Evolutionary conservation across 2,888 invertebrate species (phyloP).

Genomic region (Lasioglossum villosulum): DNA sequence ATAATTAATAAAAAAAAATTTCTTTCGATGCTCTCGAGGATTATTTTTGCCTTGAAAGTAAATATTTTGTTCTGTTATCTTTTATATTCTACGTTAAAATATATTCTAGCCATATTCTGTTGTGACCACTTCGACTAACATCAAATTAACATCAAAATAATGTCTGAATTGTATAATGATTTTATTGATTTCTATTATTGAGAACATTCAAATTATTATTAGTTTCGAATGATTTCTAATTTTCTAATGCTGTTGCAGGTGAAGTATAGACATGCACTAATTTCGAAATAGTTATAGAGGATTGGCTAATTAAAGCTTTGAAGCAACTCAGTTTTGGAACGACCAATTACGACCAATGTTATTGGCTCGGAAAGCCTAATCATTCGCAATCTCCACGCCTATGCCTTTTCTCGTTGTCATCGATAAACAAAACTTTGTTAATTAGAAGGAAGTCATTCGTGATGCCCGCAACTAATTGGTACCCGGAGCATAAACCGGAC

Average conservation of each 20-base stretch:
- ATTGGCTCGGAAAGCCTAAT: conserved; percentile 53
- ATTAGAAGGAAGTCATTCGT: conserved; percentile 80
- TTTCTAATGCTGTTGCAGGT: neutral
- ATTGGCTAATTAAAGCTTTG: conserved; percentile 73
- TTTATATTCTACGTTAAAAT: too few species aligned
- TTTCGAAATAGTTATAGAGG: conserved; percentile 45
- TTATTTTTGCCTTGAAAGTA: neutral
- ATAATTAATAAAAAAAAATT: too few species aligned
- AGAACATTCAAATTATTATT: neutral
- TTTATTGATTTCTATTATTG: neutral
- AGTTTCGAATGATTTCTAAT: neutral
- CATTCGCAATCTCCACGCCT: conserved; percentile 28
- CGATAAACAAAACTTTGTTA: conserved; percentile 81
- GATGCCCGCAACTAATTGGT: conserved; percentile 82
- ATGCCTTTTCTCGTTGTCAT: conserved; percentile 69
- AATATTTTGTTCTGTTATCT: neutral
- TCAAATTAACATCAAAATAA: neutral
- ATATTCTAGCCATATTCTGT: too few species aligned
- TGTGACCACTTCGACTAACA: too few species aligned
- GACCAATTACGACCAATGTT: conserved; percentile 71
- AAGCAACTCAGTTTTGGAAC: conserved; percentile 71
- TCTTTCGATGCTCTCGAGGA: neutral
- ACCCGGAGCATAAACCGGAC: conserved; percentile 75
- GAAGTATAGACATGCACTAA: neutral
- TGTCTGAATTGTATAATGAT: too few species aligned